Evolutionary conservation across 2,113 vertebrate genomes (phyloP).

Genomic region (Plecturocebus donacophilus): DNA sequence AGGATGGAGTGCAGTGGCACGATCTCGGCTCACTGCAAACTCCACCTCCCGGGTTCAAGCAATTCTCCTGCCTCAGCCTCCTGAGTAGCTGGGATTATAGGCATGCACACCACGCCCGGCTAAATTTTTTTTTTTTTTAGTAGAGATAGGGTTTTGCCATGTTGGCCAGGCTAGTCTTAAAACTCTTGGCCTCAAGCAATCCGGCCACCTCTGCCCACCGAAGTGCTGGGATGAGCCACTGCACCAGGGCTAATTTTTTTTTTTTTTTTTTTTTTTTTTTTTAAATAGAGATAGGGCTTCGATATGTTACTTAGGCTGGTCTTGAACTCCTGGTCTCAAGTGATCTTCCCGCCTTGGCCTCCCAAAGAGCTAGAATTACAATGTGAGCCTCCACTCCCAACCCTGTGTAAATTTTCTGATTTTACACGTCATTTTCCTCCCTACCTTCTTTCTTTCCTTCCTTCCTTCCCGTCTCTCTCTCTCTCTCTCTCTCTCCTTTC

Average conservation of each 20-base stretch:
- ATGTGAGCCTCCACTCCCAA: background rate
- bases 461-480: accelerated
- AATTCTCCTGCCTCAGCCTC: background rate
- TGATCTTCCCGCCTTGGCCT: background rate
- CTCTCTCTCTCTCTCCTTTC: background rate
- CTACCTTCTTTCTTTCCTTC: accelerated
- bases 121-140: background rate
- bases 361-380: background rate
- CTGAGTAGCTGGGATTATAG: background rate
- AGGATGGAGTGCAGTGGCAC: background rate
- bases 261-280: background rate
- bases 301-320: background rate
- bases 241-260: background rate
- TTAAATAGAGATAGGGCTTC: background rate
- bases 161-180: background rate
- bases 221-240: background rate
- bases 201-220: background rate
- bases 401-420: background rate
- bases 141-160: background rate
- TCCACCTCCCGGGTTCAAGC: background rate
- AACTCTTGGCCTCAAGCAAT: background rate
- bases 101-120: background rate
- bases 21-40: background rate
- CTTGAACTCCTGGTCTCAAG: background rate
- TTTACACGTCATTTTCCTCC: background rate